A percentile compares a stretch with the other conserved stretches of the same genome.
Evolutionary conservation across 2,113 vertebrate species (phyloP).

Genomic region (Rhea americana): DNA sequence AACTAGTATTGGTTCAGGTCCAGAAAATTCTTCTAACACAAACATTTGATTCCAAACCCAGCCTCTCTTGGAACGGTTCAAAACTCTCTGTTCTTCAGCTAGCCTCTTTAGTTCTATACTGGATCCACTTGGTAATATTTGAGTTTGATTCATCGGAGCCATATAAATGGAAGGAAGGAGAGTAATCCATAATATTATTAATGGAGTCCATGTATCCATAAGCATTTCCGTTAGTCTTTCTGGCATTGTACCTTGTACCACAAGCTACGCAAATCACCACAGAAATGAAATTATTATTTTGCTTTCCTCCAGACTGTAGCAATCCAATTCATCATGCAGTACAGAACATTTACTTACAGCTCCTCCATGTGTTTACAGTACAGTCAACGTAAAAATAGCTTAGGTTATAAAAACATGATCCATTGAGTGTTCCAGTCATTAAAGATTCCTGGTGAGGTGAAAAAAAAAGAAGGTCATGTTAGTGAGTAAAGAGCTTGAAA

Average conservation of each 20-base stretch:
- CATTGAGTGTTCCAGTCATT: constrained; percentile 79
- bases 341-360: constrained; percentile 83
- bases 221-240: constrained; percentile 87
- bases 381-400: constrained; percentile 73
- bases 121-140: constrained; percentile 83
- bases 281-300: constrained; percentile 87
- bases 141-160: constrained; percentile 84
- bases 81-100: constrained; percentile 89
- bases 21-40: constrained; percentile 99
- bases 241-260: constrained; percentile 89
- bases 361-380: constrained; percentile 81
- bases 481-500: neutral
- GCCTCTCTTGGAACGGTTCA: constrained; percentile 96
- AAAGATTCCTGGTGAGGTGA: constrained; percentile 73
- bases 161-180: constrained; percentile 83
- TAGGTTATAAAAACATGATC: constrained; percentile 75
- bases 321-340: constrained; percentile 87
- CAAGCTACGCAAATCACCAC: constrained; percentile 81
- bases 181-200: constrained; percentile 97
- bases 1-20: constrained; percentile 98
- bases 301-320: constrained; percentile 82
- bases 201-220: constrained; percentile 90
- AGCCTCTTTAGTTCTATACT: constrained; percentile 79
- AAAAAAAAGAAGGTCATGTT: constrained; percentile 4
- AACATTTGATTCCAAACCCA: constrained; percentile 99